These are phyloP conservation scores for Myrmecobius fasciatus DNA, from an alignment of 2,113 vertebrate species.

Conservation along the genomic window DNA sequence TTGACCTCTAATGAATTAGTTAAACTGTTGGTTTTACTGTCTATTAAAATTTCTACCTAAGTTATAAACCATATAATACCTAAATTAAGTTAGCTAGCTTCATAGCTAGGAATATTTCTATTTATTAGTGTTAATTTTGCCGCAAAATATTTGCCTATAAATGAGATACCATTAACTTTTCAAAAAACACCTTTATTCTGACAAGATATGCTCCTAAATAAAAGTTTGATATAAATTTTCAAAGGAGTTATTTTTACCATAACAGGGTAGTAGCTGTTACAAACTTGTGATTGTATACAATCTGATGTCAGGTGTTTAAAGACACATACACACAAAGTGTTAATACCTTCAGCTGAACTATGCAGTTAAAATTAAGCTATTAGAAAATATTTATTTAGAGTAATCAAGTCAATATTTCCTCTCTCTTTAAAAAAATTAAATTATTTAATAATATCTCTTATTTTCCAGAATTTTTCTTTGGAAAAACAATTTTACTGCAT, in stretches of 20 bases:
- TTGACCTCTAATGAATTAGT: background rate
- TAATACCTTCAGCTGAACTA: slow-evolving; percentile 53
- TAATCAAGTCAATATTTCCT: slow-evolving; percentile 40
- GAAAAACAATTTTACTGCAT: background rate
- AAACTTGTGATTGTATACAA: background rate
- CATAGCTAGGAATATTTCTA: background rate
- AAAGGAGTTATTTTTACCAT: slow-evolving; percentile 9
- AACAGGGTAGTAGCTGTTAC: background rate
- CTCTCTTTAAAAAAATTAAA: slow-evolving; percentile 34
- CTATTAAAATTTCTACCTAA: background rate
- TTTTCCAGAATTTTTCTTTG: slow-evolving; percentile 26
- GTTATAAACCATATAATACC: background rate
- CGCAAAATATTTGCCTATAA: background rate
- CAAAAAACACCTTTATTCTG: background rate
- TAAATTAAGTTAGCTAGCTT: background rate
- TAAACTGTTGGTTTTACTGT: background rate
- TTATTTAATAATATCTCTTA: background rate
- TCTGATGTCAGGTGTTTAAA: background rate
- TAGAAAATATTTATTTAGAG: background rate
- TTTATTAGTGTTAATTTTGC: background rate
- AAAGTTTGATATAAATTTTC: background rate
- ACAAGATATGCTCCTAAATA: background rate
- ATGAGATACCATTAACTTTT: background rate
- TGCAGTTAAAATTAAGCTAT: slow-evolving; percentile 29
- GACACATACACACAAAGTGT: slow-evolving; percentile 41